phyloP scores from a whole-genome alignment of 2,113 vertebrate genomes.

The Phaethornis superciliosus region DNA sequence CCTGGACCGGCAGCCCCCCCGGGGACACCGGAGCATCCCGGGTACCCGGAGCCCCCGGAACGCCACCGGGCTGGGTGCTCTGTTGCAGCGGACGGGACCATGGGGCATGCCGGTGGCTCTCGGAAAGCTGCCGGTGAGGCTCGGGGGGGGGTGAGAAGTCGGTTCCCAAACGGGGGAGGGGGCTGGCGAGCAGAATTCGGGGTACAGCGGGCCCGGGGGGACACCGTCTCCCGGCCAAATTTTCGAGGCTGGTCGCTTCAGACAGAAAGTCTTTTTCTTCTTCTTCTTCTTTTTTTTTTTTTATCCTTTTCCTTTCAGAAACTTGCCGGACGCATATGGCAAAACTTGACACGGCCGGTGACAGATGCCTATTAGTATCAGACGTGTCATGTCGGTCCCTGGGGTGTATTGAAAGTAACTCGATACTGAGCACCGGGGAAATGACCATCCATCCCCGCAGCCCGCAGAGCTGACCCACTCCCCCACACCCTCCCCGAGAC shows the following conservation, averaged over 20 bases:
- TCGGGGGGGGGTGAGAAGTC: background rate
- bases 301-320: background rate
- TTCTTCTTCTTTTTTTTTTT: background rate
- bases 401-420: conserved; percentile 58
- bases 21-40: background rate
- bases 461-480: background rate
- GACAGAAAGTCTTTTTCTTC: background rate
- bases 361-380: conserved; percentile 66
- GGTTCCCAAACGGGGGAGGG: background rate
- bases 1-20: background rate
- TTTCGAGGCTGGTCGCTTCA: background rate
- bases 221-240: background rate
- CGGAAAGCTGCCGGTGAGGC: background rate
- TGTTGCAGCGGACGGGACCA: background rate
- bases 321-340: conserved; percentile 36
- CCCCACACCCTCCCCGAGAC: background rate
- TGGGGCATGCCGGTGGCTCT: background rate
- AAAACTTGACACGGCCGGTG: conserved; percentile 62
- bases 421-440: conserved; percentile 39
- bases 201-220: background rate
- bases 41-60: background rate
- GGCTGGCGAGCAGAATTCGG: background rate
- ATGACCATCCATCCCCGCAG: conserved; percentile 41
- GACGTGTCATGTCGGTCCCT: conserved; percentile 29
- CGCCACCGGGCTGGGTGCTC: accelerated